These are phyloP conservation scores for Halocynthia aurantium DNA, from an alignment of 23 tunicate genomes.

Conservation along the genomic window DNA sequence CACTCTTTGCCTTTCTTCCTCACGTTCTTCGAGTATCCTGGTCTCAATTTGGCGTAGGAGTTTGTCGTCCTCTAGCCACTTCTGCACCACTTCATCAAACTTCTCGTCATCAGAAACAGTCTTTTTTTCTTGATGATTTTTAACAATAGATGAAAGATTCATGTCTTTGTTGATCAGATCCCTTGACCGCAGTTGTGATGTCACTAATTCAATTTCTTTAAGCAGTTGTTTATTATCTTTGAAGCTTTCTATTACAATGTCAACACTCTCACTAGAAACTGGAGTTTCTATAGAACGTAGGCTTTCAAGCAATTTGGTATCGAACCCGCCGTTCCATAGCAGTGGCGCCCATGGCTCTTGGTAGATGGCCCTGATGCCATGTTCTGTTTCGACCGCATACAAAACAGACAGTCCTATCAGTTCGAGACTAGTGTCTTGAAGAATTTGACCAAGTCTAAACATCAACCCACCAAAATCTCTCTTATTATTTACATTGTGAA, in stretches of 20 bases:
- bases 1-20: not conserved
- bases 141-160: not conserved
- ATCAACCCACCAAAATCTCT: slow-evolving; percentile 7
- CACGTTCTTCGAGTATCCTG: not conserved
- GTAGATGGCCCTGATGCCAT: slow-evolving; percentile 7
- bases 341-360: slow-evolving; percentile 24
- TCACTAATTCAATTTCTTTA: not conserved
- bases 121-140: not conserved
- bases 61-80: not conserved
- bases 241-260: not conserved
- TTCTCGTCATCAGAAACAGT: not conserved
- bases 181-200: not conserved
- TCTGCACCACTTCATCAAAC: not conserved
- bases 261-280: not conserved
- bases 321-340: slow-evolving; percentile 8
- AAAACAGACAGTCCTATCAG: slow-evolving; percentile 5
- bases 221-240: slow-evolving; percentile 9
- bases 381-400: slow-evolving; percentile 4
- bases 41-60: not conserved
- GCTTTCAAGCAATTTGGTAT: not conserved
- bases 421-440: not conserved
- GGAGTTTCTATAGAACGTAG: not conserved
- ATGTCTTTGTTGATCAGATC: not conserved
- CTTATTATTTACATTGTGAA: slow-evolving; percentile 1
- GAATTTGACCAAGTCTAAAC: slow-evolving; percentile 4